These are phyloP conservation scores for Styela clava DNA, from an alignment of 23 tunicate species.

Conservation along the genomic window DNA sequence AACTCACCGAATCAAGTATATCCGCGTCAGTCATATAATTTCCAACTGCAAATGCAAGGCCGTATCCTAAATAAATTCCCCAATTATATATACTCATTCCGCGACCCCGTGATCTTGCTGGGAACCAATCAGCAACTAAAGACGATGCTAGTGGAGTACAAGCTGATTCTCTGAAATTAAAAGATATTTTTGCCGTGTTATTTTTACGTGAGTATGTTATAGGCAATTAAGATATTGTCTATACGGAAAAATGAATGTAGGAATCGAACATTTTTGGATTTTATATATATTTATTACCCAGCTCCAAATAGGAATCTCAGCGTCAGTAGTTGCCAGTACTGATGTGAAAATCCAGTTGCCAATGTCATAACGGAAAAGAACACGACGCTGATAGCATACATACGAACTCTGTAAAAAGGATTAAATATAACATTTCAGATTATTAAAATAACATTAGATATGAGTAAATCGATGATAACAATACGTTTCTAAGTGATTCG, in stretches of 20 bases:
- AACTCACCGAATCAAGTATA: slow-evolving; percentile 26
- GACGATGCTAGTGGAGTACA: slow-evolving; percentile 28
- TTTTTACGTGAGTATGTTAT: too few relatives aligned
- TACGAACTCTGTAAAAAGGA: slow-evolving; percentile 13
- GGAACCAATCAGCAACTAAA: slow-evolving; percentile 41
- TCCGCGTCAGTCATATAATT: slow-evolving; percentile 36
- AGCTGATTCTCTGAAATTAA: slow-evolving; percentile 31
- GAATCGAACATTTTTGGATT: too few relatives aligned
- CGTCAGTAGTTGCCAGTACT: slow-evolving; percentile 27
- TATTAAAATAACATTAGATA: too few relatives aligned
- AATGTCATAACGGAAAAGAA: slow-evolving; percentile 21
- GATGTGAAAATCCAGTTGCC: slow-evolving; percentile 30
- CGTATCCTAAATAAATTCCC: slow-evolving; percentile 44
- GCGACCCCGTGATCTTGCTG: slow-evolving; percentile 3
- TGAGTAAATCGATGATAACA: too few relatives aligned
- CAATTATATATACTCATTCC: slow-evolving; percentile 37
- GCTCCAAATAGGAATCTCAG: slow-evolving; percentile 35
- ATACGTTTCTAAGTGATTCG: too few relatives aligned
- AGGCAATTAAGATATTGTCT: background rate
- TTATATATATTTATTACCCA: slow-evolving; percentile 31
- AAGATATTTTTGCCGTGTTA: background rate
- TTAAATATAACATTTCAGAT: background rate
- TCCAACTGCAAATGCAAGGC: slow-evolving; percentile 32
- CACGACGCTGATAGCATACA: slow-evolving; percentile 2
- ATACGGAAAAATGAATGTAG: background rate